These are phyloP conservation scores for Calliphora vicina DNA, from an alignment of 1,140 invertebrate genomes.

Conservation along the genomic window DNA sequence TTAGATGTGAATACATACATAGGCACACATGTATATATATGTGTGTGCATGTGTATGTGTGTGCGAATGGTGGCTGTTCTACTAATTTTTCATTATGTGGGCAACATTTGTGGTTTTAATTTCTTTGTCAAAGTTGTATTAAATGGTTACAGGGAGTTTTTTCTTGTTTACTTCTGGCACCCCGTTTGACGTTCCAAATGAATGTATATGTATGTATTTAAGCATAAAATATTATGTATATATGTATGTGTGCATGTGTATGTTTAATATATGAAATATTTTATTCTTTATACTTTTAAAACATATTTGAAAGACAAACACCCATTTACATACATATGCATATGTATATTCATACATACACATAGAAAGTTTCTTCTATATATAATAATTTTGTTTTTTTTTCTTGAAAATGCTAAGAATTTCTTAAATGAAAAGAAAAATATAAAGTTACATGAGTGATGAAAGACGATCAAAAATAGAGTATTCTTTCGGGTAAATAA, in stretches of 20 bases:
- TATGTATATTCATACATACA: neutral
- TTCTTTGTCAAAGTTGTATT: conserved; percentile 28
- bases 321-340: neutral
- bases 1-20: neutral
- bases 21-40: neutral
- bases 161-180: neutral
- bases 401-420: neutral
- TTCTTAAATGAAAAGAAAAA: neutral
- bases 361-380: neutral
- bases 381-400: neutral
- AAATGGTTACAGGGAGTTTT: conserved; percentile 8
- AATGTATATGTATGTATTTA: neutral
- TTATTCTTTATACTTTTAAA: neutral
- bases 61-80: conserved; percentile 31
- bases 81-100: conserved; percentile 36
- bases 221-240: neutral
- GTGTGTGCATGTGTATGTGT: neutral
- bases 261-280: neutral
- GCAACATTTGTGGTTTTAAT: conserved; percentile 37
- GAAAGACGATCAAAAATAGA: no score
- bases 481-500: no score
- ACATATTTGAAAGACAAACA: neutral
- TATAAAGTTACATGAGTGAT: neutral
- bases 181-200: neutral
- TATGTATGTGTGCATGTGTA: neutral